Base-by-base conservation (phyloP, 1,140 invertebrate genomes). In the Lysiphlebus fabarum region DNA sequence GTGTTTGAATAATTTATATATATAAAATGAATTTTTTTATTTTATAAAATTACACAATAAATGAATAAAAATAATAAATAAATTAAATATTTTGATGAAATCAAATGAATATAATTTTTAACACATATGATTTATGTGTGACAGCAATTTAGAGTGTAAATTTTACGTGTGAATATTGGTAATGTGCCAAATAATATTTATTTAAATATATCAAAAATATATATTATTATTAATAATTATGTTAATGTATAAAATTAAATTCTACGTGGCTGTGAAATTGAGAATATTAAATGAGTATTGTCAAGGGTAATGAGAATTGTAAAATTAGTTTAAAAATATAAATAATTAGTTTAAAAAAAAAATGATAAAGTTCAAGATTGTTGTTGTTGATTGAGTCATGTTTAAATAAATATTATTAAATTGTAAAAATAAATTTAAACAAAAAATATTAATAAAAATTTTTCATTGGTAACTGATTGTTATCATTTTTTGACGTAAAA, bases 221-320 rank as follows among this genome's bases (percentile, higher is more conserved):
- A 37, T 10, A 51, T 38, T 40, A 51, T 3, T 47, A 37, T 40
- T 9, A 40, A 57, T 57, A 47, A 43, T 12, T 56, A 42, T 37
- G n/a, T n/a, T n/a, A n/a, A n/a, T n/a, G n/a, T 51, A 36, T 37
- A 36, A 51, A 51, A 38, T 37, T 56, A 47, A 33, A 56, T 56
- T 45, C 10, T 45, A 56, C 43, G 43, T 42, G 55, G 55, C 55
- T 57, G 55, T 57, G 55, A 57, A 57, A 48, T 57, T 44, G 55
- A 48, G 55, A 36, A 57, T 57, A 44, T 57, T 14, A 49, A 48
- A 48, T 36, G 38, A 57, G 44, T 36, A 14, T 57, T 57, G 55
- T 36, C 55, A 48, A 48, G 55, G 45, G 38, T 57, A 49, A 49
- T 47, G n/a, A 49, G 38, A 8, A 48, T 49, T 48, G 6, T 49